Percentiles rank a stretch among this genome's conserved stretches.
Conservation (phyloP, 2,113 vertebrate species). For the Zosterops lateralis region DNA sequence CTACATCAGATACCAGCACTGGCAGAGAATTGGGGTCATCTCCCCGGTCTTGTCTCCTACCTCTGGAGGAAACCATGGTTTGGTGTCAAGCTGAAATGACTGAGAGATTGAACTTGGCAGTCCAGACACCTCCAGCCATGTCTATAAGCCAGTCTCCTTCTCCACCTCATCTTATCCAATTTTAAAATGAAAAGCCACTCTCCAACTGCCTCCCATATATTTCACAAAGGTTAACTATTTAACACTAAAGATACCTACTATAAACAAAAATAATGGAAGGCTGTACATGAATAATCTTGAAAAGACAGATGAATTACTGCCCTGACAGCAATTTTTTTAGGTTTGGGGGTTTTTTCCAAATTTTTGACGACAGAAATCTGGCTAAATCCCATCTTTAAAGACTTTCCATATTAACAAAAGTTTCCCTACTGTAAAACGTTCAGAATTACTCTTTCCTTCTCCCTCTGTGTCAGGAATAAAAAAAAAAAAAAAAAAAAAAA, state of each 20-base stretch:
- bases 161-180: not conserved
- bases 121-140: not conserved
- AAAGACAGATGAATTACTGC: not conserved
- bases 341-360: not conserved
- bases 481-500: not conserved
- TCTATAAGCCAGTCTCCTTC: not conserved
- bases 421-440: conserved; percentile 9
- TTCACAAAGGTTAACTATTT: not conserved
- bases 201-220: not conserved
- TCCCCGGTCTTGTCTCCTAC: not conserved
- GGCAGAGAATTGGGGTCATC: conserved; percentile 4
- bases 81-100: not conserved
- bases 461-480: not conserved
- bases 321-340: not conserved
- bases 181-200: not conserved
- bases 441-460: not conserved
- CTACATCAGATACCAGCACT: not conserved
- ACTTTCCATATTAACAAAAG: not conserved
- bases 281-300: not conserved
- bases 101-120: not conserved
- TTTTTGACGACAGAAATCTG: not conserved
- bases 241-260: not conserved
- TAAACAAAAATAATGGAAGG: not conserved
- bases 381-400: not conserved
- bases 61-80: not conserved